phyloP scores from a whole-genome alignment of 2,797 vertebrate species.

The Alca torda region DNA sequence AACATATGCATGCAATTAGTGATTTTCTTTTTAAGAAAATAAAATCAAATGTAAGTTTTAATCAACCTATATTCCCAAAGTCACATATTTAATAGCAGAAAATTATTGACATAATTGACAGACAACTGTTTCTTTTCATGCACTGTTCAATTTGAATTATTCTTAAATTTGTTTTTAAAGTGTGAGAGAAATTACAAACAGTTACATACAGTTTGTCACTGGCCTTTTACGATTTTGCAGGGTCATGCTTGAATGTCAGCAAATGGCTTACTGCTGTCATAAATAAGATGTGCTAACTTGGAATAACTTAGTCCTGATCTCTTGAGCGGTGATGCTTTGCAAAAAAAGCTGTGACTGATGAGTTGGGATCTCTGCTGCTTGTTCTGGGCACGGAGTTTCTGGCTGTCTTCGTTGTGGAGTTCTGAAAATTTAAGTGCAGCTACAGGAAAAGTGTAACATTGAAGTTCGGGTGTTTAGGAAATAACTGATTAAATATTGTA shows the following conservation, averaged over 20 bases:
- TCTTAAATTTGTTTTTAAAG: not conserved
- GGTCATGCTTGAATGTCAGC: not conserved
- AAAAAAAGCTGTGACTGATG: not conserved
- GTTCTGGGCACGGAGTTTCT: not conserved
- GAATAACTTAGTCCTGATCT: not conserved
- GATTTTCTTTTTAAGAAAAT: not conserved
- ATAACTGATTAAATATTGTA: not conserved
- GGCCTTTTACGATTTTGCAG: not conserved
- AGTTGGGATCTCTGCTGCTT: not conserved
- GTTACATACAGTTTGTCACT: not conserved
- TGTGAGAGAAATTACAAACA: not conserved
- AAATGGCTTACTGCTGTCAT: not conserved
- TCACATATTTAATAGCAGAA: not conserved
- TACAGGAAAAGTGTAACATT: not conserved
- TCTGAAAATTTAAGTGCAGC: not conserved
- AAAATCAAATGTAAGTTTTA: not conserved
- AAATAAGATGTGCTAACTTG: not conserved
- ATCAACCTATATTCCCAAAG: not conserved
- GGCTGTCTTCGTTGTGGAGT: not conserved
- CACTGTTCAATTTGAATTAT: not conserved
- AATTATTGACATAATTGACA: not conserved
- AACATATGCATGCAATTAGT: not conserved
- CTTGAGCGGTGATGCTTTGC: not conserved
- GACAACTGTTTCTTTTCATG: not conserved
- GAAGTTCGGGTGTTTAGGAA: not conserved